A percentile compares a stretch with the other conserved stretches of the same genome.
Conservation (phyloP, 2,888 invertebrate species). For the Polia nebulosa region DNA sequence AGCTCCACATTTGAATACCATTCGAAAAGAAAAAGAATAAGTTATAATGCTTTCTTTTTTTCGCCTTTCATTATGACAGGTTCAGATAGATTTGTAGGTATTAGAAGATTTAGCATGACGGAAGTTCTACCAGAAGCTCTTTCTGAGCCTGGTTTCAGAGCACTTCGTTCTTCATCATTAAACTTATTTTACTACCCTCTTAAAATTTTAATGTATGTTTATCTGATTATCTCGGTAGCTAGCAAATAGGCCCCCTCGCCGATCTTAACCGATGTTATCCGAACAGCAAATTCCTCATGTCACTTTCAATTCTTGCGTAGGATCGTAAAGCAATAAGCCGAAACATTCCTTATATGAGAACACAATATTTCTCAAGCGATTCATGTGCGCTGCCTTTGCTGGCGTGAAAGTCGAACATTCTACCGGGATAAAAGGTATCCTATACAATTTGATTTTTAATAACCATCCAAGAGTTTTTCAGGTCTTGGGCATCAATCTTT, state of each 20-base stretch:
- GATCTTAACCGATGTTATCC: background rate
- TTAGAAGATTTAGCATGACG: too few species aligned
- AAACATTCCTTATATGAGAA: slow-evolving; percentile 22
- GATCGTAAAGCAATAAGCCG: slow-evolving; percentile 1
- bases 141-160: background rate
- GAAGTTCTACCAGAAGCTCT: background rate
- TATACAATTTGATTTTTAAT: too few species aligned
- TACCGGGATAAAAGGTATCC: background rate
- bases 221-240: background rate
- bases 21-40: too few species aligned
- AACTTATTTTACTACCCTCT: background rate
- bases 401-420: too few species aligned
- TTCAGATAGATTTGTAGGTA: too few species aligned
- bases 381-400: too few species aligned
- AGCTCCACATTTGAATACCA: too few species aligned
- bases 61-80: too few species aligned
- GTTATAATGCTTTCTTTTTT: too few species aligned
- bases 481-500: background rate
- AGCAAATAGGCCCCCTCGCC: background rate
- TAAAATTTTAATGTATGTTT: background rate
- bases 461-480: too few species aligned
- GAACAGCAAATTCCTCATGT: slow-evolving; percentile 14
- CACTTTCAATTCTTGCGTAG: slow-evolving; percentile 14
- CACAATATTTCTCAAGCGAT: slow-evolving; percentile 25
- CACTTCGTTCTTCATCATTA: background rate